Conservation (phyloP, 1,140 invertebrate genomes). For the Acyrthosiphon pisum region DNA sequence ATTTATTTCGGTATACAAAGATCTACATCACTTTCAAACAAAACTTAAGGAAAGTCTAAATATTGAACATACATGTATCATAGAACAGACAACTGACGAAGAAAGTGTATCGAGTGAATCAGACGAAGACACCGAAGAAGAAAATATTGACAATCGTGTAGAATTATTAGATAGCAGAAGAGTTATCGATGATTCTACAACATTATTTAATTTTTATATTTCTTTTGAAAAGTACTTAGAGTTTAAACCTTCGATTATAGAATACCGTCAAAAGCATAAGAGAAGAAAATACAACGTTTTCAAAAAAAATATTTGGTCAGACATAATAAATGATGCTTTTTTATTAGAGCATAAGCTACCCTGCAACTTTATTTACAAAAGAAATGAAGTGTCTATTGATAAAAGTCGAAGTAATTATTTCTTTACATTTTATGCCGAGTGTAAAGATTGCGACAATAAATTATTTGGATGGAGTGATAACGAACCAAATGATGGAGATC, state of each 20-base stretch:
- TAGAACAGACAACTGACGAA: no score
- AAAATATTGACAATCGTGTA: background rate
- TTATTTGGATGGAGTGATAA: conserved; percentile 9
- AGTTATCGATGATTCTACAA: background rate
- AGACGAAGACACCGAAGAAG: background rate
- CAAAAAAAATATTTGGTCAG: background rate
- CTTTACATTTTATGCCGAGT: background rate
- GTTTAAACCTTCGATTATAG: background rate
- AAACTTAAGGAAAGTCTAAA: no score
- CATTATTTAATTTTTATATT: background rate
- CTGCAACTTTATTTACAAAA: background rate
- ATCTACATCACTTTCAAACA: no score
- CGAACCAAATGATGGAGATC: background rate
- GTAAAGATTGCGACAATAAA: background rate
- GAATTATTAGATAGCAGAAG: background rate
- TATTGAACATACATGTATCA: no score
- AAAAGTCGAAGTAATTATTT: background rate
- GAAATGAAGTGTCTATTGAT: background rate
- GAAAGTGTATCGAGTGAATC: background rate
- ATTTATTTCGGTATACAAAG: no score
- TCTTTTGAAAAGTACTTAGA: background rate
- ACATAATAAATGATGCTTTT: conserved; percentile 15
- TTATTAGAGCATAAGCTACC: background rate
- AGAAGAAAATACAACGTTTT: background rate
- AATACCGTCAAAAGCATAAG: background rate